Conservation (phyloP, 35 echinoderm and acorn worm species). For the Hemicentrotus pulcherrimus region DNA sequence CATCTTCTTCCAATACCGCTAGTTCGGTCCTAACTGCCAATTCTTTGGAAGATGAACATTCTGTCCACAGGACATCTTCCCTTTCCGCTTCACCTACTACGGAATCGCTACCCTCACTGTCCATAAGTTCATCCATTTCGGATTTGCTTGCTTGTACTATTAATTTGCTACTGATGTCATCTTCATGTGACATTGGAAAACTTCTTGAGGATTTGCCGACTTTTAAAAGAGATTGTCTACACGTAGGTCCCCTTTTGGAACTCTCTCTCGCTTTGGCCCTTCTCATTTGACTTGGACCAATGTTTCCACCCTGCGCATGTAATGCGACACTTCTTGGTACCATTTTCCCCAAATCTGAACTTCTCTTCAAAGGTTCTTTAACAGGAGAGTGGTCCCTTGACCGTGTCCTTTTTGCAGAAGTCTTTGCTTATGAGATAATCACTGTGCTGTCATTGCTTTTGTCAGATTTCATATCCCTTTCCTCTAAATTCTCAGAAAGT, state of each 20-base stretch:
- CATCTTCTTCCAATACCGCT: background rate
- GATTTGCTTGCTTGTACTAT: background rate
- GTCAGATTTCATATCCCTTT: background rate
- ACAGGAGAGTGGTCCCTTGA: background rate
- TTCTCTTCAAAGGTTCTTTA: background rate
- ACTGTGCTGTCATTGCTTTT: background rate
- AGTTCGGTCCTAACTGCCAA: background rate
- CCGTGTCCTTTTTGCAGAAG: background rate
- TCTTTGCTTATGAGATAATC: background rate
- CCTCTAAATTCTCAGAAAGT: background rate
- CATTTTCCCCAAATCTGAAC: background rate
- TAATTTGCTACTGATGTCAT: background rate
- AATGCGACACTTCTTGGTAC: conserved; percentile 15
- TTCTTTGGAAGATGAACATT: background rate
- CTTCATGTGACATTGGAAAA: background rate
- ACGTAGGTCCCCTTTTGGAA: background rate
- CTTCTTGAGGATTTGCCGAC: background rate
- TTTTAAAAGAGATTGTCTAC: background rate
- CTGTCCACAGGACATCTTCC: background rate
- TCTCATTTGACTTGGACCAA: conserved; percentile 21
- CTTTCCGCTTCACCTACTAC: background rate
- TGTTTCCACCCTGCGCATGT: background rate
- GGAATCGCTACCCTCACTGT: background rate
- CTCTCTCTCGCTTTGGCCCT: background rate
- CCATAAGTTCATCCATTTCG: background rate